These are phyloP conservation scores for Lates calcarifer DNA, from an alignment of 2,113 vertebrate species.

Conservation along the genomic window DNA sequence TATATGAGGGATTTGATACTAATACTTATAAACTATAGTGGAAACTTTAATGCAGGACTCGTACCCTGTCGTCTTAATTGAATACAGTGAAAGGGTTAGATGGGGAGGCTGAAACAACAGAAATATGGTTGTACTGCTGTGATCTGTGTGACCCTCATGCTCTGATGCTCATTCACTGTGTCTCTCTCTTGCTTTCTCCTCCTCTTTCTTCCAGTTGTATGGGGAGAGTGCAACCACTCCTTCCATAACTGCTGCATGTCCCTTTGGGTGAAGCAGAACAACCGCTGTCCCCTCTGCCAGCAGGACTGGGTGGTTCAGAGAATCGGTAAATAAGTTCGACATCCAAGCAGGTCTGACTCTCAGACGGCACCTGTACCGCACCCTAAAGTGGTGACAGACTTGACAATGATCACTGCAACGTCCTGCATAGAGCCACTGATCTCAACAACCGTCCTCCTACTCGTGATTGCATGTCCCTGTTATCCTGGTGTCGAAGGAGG, in stretches of 20 bases:
- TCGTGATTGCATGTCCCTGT: slow-evolving; percentile 67
- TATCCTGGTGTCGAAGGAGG: slow-evolving; percentile 37
- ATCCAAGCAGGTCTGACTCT: slow-evolving; percentile 12
- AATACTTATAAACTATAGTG: no score
- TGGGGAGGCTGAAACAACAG: background rate
- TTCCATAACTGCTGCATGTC: slow-evolving; percentile 99
- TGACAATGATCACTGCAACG: slow-evolving; percentile 36
- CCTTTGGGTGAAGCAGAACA: slow-evolving; percentile 99
- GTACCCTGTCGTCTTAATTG: no score
- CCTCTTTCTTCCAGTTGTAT: slow-evolving; percentile 91
- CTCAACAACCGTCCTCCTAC: slow-evolving; percentile 29
- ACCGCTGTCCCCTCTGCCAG: slow-evolving; percentile 98
- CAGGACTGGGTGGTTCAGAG: slow-evolving; percentile 99
- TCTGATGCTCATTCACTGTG: background rate
- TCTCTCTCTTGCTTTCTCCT: background rate
- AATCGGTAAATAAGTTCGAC: slow-evolving; percentile 92
- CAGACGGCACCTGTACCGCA: slow-evolving; percentile 28
- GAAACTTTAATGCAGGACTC: no score
- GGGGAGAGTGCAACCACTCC: slow-evolving; percentile 99
- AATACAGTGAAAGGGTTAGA: no score
- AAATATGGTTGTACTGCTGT: background rate
- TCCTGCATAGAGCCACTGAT: slow-evolving; percentile 34
- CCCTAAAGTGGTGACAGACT: slow-evolving; percentile 44
- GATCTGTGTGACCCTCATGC: background rate
- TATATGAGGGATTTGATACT: no score